A percentile compares a stretch with the other conserved stretches of the same genome.
Conservation (phyloP, 2,797 vertebrate species). For the Enteromius mattozi region DNA sequence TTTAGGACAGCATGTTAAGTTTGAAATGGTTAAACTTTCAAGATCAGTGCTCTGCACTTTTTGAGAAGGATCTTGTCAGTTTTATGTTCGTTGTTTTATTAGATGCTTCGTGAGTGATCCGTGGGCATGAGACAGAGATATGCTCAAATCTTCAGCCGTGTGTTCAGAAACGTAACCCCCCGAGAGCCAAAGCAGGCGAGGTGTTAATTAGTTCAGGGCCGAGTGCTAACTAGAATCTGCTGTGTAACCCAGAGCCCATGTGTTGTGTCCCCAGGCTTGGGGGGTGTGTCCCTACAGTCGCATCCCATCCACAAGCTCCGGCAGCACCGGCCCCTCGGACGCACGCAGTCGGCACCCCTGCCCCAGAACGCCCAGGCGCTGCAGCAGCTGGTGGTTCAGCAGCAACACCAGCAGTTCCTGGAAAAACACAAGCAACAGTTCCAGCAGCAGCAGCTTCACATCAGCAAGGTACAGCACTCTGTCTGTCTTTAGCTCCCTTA, state of each 20-base stretch:
- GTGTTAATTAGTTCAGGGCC: slow-evolving; percentile 42
- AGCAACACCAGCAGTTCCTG: slow-evolving; percentile 99
- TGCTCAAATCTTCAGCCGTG: background rate
- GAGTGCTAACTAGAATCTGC: slow-evolving; percentile 35
- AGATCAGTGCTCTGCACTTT: background rate
- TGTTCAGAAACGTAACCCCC: background rate
- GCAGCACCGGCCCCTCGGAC: slow-evolving; percentile 92
- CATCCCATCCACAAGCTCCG: slow-evolving; percentile 94
- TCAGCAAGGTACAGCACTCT: slow-evolving; percentile 85
- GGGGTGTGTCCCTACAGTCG: slow-evolving; percentile 85
- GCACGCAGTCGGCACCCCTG: slow-evolving; percentile 95
- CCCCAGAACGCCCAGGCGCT: slow-evolving; percentile 94
- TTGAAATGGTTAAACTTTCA: background rate
- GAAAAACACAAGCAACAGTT: slow-evolving; percentile 99
- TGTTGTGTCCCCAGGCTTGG: slow-evolving; percentile 80
- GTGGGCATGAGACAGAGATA: background rate
- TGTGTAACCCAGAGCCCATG: slow-evolving; percentile 12
- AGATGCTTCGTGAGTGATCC: background rate
- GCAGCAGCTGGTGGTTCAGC: slow-evolving; percentile 98
- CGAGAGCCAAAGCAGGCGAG: background rate
- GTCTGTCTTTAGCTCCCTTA: slow-evolving; percentile 47
- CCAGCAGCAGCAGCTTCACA: slow-evolving; percentile 94
- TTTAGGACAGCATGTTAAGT: background rate
- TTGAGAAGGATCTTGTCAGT: background rate
- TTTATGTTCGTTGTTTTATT: background rate